These are phyloP conservation scores for Acropternis orthonyx DNA, from an alignment of 2,797 vertebrate species.

Conservation along the genomic window DNA sequence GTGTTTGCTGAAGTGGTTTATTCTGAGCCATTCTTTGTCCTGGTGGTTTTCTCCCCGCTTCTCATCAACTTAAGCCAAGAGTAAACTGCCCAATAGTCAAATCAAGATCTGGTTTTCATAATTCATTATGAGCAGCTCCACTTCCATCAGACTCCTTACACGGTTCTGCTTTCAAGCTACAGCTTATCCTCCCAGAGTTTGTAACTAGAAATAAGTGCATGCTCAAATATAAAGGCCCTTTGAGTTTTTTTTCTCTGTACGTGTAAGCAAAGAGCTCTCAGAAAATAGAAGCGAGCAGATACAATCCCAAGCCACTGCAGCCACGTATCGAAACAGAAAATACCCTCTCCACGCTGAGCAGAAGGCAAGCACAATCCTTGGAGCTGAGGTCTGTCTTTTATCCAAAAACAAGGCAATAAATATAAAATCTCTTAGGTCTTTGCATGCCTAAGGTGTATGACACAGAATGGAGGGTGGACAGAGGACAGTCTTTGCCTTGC, in stretches of 20 bases:
- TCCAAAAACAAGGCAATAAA: not conserved
- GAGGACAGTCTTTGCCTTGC: too few relatives aligned
- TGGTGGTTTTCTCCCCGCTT: not conserved
- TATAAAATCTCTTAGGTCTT: not conserved
- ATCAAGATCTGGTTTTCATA: not conserved
- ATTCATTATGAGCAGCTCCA: not conserved
- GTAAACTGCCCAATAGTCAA: not conserved
- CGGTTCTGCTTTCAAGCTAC: not conserved
- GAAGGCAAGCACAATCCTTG: not conserved
- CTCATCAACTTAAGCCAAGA: not conserved
- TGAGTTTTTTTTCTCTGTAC: not conserved
- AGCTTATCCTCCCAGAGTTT: not conserved
- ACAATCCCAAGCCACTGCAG: not conserved
- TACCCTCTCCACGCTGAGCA: not conserved
- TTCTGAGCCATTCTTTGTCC: not conserved
- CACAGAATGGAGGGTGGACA: too few relatives aligned
- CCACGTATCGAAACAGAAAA: not conserved
- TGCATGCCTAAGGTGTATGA: too few relatives aligned
- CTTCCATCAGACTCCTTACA: not conserved
- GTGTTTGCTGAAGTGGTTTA: not conserved
- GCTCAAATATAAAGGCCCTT: not conserved
- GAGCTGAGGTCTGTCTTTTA: not conserved
- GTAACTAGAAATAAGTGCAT: not conserved
- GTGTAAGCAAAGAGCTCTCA: not conserved
- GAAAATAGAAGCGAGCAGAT: not conserved